Conservation (phyloP, 2,888 invertebrate species). For the Erannis defoliaria region DNA sequence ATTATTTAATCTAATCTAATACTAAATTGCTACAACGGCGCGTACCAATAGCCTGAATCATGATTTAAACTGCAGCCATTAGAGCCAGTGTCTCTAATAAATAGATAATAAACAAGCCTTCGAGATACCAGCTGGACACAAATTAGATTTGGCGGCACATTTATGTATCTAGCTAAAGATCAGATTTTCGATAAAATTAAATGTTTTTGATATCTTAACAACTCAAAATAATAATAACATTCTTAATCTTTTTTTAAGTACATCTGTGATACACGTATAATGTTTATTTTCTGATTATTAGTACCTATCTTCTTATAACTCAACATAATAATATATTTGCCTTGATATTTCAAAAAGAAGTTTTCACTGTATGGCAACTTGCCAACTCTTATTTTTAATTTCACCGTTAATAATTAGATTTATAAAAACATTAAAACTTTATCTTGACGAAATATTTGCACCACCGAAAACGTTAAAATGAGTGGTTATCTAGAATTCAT, state of each 20-base stretch:
- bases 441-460: not conserved
- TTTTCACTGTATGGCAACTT: too few relatives aligned
- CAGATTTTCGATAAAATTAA: conserved; percentile 23
- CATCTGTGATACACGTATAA: too few relatives aligned
- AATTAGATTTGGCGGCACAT: conserved; percentile 47
- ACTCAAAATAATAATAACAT: not conserved
- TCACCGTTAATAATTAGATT: too few relatives aligned
- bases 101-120: conserved; percentile 47
- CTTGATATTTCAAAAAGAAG: too few relatives aligned
- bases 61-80: conserved; percentile 12
- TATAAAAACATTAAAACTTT: too few relatives aligned
- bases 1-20: not conserved
- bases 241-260: too few relatives aligned
- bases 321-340: too few relatives aligned
- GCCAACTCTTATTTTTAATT: too few relatives aligned
- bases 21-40: not conserved
- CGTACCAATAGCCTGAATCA: conserved; percentile 7
- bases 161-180: conserved; percentile 47
- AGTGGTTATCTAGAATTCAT: too few relatives aligned
- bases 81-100: conserved; percentile 43
- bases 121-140: conserved; percentile 35
- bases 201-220: conserved; percentile 4
- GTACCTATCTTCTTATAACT: too few relatives aligned
- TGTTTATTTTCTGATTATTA: too few relatives aligned
- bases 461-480: not conserved